Conservation (phyloP, 1,140 invertebrate genomes). For the Camponotus floridanus region DNA sequence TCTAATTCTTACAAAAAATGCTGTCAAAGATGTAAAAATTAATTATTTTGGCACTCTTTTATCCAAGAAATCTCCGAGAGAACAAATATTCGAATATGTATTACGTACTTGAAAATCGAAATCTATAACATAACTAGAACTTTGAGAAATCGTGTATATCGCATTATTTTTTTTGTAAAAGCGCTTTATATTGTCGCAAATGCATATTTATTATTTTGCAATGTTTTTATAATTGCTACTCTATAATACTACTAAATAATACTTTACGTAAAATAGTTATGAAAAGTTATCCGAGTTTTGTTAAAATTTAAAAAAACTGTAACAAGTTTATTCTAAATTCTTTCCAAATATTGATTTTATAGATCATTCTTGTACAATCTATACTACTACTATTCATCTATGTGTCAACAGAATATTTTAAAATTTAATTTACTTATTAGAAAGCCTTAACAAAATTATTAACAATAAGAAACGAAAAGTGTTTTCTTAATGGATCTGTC, state of each 20-base stretch:
- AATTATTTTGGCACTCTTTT: too few relatives aligned
- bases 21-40: too few relatives aligned
- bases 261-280: conserved; percentile 25
- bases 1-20: too few relatives aligned
- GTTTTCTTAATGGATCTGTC: conserved; percentile 3
- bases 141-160: too few relatives aligned
- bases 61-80: too few relatives aligned
- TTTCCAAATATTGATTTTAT: neutral
- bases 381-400: neutral
- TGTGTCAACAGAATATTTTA: conserved; percentile 22
- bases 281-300: neutral
- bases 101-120: too few relatives aligned
- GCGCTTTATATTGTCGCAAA: too few relatives aligned
- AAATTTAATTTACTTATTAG: conserved; percentile 3
- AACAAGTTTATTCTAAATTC: conserved; percentile 5
- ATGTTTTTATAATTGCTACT: conserved; percentile 4
- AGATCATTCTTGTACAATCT: neutral
- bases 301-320: neutral
- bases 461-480: conserved; percentile 42
- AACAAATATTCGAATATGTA: too few relatives aligned
- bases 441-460: conserved; percentile 20
- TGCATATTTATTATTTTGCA: neutral
- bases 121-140: too few relatives aligned
- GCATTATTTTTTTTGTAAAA: too few relatives aligned
- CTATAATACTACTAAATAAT: conserved; percentile 54